A percentile compares a stretch with the other conserved stretches of the same genome.
These are phyloP conservation scores for Montipora capitata DNA, from an alignment of 92 coral and sea anemone genomes.

Conservation along the genomic window DNA sequence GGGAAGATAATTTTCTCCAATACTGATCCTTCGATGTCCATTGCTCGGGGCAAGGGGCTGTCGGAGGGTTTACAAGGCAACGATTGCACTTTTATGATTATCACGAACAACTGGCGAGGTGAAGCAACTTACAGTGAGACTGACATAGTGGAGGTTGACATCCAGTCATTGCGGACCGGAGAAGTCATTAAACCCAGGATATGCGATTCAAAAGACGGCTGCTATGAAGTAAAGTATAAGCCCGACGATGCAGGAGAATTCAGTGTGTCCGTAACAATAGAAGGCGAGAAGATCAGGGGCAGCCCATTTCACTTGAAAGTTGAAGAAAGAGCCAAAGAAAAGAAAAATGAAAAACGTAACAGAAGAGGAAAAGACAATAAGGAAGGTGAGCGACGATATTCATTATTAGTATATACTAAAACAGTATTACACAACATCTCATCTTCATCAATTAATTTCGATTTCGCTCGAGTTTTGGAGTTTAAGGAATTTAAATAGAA, in stretches of 20 bases:
- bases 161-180: not conserved
- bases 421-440: no score
- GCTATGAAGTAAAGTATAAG: not conserved
- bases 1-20: slow-evolving; percentile 6
- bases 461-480: no score
- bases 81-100: not conserved
- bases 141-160: not conserved
- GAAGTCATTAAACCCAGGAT: not conserved
- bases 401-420: no score
- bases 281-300: not conserved
- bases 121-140: not conserved
- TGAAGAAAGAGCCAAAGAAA: not conserved
- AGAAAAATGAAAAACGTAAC: no score
- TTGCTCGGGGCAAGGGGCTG: not conserved
- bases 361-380: not conserved
- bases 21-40: not conserved
- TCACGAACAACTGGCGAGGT: not conserved
- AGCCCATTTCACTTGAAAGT: slow-evolving; percentile 17
- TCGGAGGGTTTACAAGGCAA: not conserved
- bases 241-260: slow-evolving; percentile 10
- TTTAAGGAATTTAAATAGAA: no score
- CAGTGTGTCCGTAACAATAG: not conserved
- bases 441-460: no score
- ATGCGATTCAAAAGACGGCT: not conserved
- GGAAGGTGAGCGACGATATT: not conserved